Evolutionary conservation across 2,113 vertebrate species (phyloP), one percentile per base, ranked within the genome.

Genomic region (Hippopotamus amphibius): DNA sequence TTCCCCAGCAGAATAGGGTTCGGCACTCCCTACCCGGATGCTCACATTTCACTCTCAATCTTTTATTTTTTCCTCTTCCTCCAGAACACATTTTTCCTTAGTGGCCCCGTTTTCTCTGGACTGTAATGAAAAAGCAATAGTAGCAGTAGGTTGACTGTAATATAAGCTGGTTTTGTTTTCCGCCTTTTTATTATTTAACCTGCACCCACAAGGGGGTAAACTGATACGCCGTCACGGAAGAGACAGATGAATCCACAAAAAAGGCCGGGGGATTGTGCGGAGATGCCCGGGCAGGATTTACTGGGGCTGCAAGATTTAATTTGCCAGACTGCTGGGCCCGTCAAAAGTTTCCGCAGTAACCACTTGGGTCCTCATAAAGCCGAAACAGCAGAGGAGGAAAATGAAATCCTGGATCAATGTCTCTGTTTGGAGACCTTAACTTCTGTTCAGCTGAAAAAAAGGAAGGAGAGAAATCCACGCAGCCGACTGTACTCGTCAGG

Each of bases 351-450:
- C 90, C 37, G 12, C 85, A 4, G 90, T 57, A 95, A 55, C 93
- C 95, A 71, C 93, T 66, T 50, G 94, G 90, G 92, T 74, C 84
- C 84, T 96, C 61, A 59, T 82, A 72, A 95, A 91, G 92, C 85
- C 0, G 14, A 96, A 53, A 48, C 76, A 53, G 91, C 92, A 26
- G 33, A 90, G 63, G 69, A 97, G 83, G 95, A 79, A 96, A 97
- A 90, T 96, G 93, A 96, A 95, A 96, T 92, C 77, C 74, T 74
- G 77, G 93, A 97, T 97, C 97, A 94, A 97, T 95, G 81, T 96
- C 93, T 96, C 84, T 74, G 79, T 95, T 93, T 97, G 94, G 93
- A 97, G 92, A 93, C 79, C 17, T 96, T 90, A 91, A 86, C 77
- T 96, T 76, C 26, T 16, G 41, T 74, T 94, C 53, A 14, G 7